A percentile compares a stretch with the other conserved stretches of the same genome.
These are phyloP conservation scores for Palythoa grandiflora DNA, from an alignment of 92 coral and sea anemone species.

Conservation along the genomic window DNA sequence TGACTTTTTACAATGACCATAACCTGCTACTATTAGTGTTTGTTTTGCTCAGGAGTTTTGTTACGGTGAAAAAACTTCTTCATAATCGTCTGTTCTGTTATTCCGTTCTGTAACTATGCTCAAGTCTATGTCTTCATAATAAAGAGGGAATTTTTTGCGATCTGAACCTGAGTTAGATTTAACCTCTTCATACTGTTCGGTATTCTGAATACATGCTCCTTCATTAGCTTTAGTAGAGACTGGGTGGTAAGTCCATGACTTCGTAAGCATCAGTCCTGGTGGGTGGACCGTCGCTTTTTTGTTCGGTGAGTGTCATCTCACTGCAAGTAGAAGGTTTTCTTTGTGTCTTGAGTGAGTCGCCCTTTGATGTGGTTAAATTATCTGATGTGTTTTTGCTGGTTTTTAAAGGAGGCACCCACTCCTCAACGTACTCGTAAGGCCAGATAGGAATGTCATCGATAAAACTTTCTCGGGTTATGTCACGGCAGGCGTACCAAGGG, in stretches of 20 bases:
- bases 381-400: not conserved
- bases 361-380: not conserved
- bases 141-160: not conserved
- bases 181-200: conserved; percentile 6
- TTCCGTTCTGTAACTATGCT: too few relatives aligned
- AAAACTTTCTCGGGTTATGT: conserved; percentile 33
- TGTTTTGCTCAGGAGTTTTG: not conserved
- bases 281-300: not conserved
- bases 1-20: too few relatives aligned
- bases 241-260: not conserved
- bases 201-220: not conserved
- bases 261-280: not conserved
- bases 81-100: not conserved
- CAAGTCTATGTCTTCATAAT: conserved; percentile 3
- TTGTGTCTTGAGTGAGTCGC: not conserved
- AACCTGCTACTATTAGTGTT: not conserved
- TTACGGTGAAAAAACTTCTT: not conserved
- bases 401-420: not conserved
- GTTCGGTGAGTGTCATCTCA: not conserved
- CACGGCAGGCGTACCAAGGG: conserved; percentile 30
- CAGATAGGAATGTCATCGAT: not conserved
- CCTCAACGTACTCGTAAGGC: conserved; percentile 27
- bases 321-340: too few relatives aligned
- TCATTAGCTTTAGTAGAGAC: not conserved
- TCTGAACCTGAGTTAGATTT: not conserved